Base-by-base conservation (phyloP, 1,140 invertebrate species). In the Triops cancriformis region DNA sequence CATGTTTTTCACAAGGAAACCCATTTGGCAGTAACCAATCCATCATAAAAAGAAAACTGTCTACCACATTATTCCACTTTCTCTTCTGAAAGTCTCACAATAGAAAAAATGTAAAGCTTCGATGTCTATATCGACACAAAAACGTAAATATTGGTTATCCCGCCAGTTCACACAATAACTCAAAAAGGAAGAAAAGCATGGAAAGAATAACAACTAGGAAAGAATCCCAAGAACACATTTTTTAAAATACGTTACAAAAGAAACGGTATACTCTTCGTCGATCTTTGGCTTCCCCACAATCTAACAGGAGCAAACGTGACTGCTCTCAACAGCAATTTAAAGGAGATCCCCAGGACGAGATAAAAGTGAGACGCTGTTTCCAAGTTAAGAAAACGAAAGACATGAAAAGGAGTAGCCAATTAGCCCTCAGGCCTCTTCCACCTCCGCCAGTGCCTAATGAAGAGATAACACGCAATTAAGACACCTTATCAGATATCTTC, bases 291-390 rank as follows among this genome's bases (percentile, higher is more conserved):
- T 64, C 18, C 51, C 51, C 14, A 64, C 18, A n/a, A 64, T 2
- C 51, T 18, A 64, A 18, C 51, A n/a, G 23, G 51, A 64, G 18
- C 51, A 64, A n/a, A 64, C 23, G n/a, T 23, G 23, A 64, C 23
- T 64, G 51, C 51, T 64, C 23, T 64, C 51, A 64, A 64, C 51
- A 64, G 51, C 51, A 64, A 64, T 64, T 64, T 64, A 64, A 23
- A 64, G 5, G 51, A 64, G 51, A 64, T 64, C 51, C 23, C 51
- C 18, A 18, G 23, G 51, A 64, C 14, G 4, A 64, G 51, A 64
- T 64, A 23, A n/a, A 64, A 23, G 23, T n/a, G 3, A n/a, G n/a
- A 23, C 14, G 51, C 51, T 64, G 51, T 64, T 64, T 64, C 51
- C 51, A 64, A 23, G 10, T 23, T 64, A 64, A 23, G 51, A 64